A percentile compares a stretch with the other conserved stretches of the same genome.
Evolutionary conservation across 2,888 invertebrate genomes (phyloP).

Genomic region (Apoderus coryli): DNA sequence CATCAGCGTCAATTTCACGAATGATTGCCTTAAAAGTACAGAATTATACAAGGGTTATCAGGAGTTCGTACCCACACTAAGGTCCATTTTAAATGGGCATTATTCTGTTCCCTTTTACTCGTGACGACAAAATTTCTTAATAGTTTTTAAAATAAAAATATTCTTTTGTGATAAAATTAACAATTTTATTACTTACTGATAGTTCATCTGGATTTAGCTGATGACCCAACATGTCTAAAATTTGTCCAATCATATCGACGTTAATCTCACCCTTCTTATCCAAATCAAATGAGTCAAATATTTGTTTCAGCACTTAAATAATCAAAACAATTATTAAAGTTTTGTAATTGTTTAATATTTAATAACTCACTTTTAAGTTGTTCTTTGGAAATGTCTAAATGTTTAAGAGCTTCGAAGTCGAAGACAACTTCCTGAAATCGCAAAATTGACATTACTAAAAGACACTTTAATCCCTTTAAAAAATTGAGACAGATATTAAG

Average conservation of each 20-base stretch:
- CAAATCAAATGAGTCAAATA: slow-evolving; percentile 83
- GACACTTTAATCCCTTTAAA: too few species aligned
- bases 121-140: background rate
- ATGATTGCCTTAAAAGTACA: slow-evolving; percentile 54
- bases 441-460: too few species aligned
- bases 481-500: too few species aligned
- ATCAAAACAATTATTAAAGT: slow-evolving; percentile 4
- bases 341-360: slow-evolving; percentile 2
- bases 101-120: background rate
- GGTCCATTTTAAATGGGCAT: too few species aligned
- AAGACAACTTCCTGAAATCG: slow-evolving; percentile 14
- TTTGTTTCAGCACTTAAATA: slow-evolving; percentile 64
- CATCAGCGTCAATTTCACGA: slow-evolving; percentile 71
- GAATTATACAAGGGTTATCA: too few species aligned
- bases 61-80: too few species aligned
- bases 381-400: slow-evolving; percentile 26
- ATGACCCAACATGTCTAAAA: slow-evolving; percentile 81
- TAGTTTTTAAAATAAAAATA: too few species aligned
- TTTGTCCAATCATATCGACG: slow-evolving; percentile 71
- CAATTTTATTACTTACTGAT: slow-evolving; percentile 36
- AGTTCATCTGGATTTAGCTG: slow-evolving; percentile 66
- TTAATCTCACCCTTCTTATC: slow-evolving; percentile 74
- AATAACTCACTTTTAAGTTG: slow-evolving; percentile 28
- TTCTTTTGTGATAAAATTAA: too few species aligned
- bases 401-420: slow-evolving; percentile 20